Evolutionary conservation across 2,113 vertebrate species (phyloP).

Genomic region (Mus pahari): DNA sequence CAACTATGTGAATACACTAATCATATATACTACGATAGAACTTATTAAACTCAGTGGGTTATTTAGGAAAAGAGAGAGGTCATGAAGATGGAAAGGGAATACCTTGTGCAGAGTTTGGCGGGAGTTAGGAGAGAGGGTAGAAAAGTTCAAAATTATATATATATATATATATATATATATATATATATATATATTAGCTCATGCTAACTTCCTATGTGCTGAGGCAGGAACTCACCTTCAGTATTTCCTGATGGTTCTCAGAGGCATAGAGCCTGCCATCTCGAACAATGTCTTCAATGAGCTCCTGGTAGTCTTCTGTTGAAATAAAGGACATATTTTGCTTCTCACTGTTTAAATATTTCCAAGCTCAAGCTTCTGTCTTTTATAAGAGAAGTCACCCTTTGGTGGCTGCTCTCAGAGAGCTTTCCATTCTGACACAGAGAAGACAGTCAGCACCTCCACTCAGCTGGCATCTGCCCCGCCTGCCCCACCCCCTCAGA

Average conservation of each 20-base stretch:
- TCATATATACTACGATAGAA: too few species aligned
- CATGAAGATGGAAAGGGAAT: background rate
- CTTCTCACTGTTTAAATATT: slow-evolving; percentile 25
- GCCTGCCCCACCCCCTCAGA: background rate
- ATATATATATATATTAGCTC: too few species aligned
- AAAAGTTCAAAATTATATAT: background rate
- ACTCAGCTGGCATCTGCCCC: too few species aligned
- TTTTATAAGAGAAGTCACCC: background rate
- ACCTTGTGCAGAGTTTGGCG: too few species aligned
- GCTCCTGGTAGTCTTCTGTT: slow-evolving; percentile 98
- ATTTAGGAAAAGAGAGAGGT: background rate
- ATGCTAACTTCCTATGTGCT: background rate
- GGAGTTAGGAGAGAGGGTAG: too few species aligned
- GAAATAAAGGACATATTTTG: slow-evolving; percentile 78
- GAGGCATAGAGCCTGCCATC: slow-evolving; percentile 98
- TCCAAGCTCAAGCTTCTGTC: slow-evolving; percentile 6
- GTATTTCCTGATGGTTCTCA: slow-evolving; percentile 99
- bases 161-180: too few species aligned
- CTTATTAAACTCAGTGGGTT: background rate
- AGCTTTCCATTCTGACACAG: background rate
- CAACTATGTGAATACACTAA: background rate
- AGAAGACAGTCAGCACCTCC: background rate
- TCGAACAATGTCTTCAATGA: slow-evolving; percentile 99
- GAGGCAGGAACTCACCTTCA: slow-evolving; percentile 89
- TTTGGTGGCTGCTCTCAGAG: background rate